These are phyloP conservation scores for Popillia japonica DNA, from an alignment of 1,140 invertebrate genomes.

Conservation along the genomic window DNA sequence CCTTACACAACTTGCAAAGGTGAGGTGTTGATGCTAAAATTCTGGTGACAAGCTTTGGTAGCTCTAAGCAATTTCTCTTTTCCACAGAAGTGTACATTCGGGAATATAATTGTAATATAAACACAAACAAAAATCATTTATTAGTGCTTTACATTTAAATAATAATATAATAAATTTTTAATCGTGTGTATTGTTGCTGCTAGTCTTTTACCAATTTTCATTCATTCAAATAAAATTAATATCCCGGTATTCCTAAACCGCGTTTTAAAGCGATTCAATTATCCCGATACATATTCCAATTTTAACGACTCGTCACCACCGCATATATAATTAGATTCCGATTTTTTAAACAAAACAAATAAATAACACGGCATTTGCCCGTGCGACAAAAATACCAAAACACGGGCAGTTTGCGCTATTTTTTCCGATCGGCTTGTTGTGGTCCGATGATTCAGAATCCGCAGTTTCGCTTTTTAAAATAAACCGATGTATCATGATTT, in stretches of 20 bases:
- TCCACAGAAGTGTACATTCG: too few relatives aligned
- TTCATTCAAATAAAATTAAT: neutral
- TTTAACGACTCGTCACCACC: slow-evolving; percentile 6
- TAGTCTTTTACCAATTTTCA: too few relatives aligned
- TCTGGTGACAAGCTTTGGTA: too few relatives aligned
- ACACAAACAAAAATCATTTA: too few relatives aligned
- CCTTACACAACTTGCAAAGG: too few relatives aligned
- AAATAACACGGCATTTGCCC: neutral
- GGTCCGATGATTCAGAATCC: neutral
- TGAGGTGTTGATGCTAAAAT: too few relatives aligned
- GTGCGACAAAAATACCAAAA: slow-evolving; percentile 4
- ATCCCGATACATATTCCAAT: neutral
- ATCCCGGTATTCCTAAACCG: too few relatives aligned
- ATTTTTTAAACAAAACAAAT: slow-evolving; percentile 15
- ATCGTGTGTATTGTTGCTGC: too few relatives aligned
- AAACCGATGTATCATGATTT: slow-evolving; percentile 25
- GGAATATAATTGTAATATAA: too few relatives aligned
- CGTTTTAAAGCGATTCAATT: neutral
- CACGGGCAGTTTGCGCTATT: neutral
- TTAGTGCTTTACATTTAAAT: too few relatives aligned
- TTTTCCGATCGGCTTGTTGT: slow-evolving; percentile 3
- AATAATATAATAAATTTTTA: too few relatives aligned
- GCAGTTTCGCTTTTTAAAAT: slow-evolving; percentile 2
- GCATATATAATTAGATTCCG: slow-evolving; percentile 13
- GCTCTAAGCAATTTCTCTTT: too few relatives aligned